These are phyloP conservation scores for Neodiprion virginianus DNA, from an alignment of 1,140 invertebrate species.

Conservation along the genomic window DNA sequence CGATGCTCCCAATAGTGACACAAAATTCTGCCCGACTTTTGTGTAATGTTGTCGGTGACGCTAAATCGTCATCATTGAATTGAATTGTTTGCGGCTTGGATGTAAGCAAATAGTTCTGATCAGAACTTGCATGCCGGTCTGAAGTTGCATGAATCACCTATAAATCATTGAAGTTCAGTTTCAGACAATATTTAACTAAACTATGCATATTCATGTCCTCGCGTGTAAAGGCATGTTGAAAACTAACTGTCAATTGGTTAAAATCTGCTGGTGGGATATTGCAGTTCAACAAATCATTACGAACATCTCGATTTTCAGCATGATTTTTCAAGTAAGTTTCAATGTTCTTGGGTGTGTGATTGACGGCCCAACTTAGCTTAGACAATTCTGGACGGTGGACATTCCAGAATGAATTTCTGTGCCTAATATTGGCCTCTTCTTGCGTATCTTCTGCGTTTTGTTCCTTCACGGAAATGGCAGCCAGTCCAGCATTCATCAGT, in stretches of 20 bases:
- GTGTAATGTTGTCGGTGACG: neutral
- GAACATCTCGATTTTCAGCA: neutral
- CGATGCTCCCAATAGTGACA: constrained; percentile 3
- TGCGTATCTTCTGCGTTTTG: neutral
- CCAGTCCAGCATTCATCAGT: neutral
- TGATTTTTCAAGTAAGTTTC: neutral
- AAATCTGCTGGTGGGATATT: neutral
- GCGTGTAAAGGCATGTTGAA: neutral
- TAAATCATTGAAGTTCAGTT: neutral
- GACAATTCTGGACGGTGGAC: constrained; percentile 9
- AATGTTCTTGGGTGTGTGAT: neutral
- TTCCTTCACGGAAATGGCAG: constrained; percentile 9
- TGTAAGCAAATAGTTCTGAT: neutral
- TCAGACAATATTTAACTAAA: neutral
- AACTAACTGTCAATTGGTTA: neutral
- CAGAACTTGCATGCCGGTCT: neutral
- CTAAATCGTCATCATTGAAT: constrained; percentile 4
- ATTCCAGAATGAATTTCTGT: constrained; percentile 8
- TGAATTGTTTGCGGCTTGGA: neutral
- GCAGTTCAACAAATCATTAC: neutral
- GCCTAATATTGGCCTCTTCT: neutral
- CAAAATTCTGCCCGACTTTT: constrained; percentile 10
- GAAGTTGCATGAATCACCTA: constrained; percentile 5
- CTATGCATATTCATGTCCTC: neutral
- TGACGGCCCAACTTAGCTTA: neutral